Percentiles rank a stretch among this genome's conserved stretches.
Conservation (phyloP, 2,888 invertebrate species). For the Spicauda simplicius region DNA sequence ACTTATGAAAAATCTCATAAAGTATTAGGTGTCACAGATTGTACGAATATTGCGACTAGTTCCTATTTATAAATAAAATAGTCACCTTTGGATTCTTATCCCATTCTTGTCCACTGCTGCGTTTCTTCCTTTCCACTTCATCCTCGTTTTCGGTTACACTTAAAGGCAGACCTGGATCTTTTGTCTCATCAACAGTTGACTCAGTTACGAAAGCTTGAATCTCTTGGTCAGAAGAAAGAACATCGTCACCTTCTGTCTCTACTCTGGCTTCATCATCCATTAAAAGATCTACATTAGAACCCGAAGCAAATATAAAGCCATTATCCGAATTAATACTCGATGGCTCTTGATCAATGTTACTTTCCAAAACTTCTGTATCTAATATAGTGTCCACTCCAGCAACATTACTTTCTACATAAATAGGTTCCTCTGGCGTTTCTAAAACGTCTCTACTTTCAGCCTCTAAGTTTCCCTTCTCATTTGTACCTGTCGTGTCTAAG, state of each 20-base stretch:
- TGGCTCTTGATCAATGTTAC: constrained; percentile 15
- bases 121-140: constrained; percentile 55
- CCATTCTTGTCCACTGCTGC: constrained; percentile 65
- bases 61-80: background rate
- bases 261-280: constrained; percentile 43
- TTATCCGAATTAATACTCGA: constrained; percentile 30
- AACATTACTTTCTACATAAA: constrained; percentile 35
- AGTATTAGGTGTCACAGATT: no score
- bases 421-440: constrained; percentile 35
- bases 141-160: constrained; percentile 44
- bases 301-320: constrained; percentile 47
- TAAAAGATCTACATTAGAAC: constrained; percentile 43
- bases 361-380: constrained; percentile 15
- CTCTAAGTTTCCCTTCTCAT: constrained; percentile 35
- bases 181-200: constrained; percentile 21
- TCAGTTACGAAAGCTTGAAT: constrained; percentile 30
- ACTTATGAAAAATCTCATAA: no score
- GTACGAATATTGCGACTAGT: no score
- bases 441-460: constrained; percentile 36
- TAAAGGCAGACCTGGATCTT: constrained; percentile 45
- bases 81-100: constrained; percentile 64
- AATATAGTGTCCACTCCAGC: constrained; percentile 22
- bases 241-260: constrained; percentile 34
- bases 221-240: constrained; percentile 35
- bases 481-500: constrained; percentile 31